A percentile compares a stretch with the other conserved stretches of the same genome.
These are phyloP conservation scores for Ennomos fuscantarius DNA, from an alignment of 2,888 invertebrate genomes.

Conservation along the genomic window DNA sequence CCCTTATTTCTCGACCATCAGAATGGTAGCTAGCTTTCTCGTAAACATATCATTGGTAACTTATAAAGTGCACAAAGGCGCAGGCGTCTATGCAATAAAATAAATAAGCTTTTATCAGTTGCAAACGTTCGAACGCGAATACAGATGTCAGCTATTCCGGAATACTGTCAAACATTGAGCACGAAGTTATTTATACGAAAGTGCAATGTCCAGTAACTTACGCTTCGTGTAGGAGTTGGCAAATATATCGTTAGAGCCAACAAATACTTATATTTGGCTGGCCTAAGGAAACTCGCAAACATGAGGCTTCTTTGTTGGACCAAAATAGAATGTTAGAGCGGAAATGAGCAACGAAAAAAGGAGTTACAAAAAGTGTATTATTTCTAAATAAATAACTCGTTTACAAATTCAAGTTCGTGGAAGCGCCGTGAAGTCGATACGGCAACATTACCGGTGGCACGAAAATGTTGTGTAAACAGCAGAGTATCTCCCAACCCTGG, in stretches of 20 bases:
- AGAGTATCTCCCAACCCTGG: constrained; percentile 68
- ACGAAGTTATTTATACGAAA: constrained; percentile 38
- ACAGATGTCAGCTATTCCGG: constrained; percentile 41
- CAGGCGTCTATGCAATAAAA: constrained; percentile 65
- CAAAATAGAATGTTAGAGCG: constrained; percentile 14
- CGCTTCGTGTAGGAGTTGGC: constrained; percentile 34
- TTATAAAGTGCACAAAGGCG: constrained; percentile 52
- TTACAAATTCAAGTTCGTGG: constrained; percentile 66
- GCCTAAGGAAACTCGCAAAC: constrained; percentile 17
- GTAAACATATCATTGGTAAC: constrained; percentile 58
- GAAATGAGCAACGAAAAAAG: constrained; percentile 26
- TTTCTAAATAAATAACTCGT: constrained; percentile 46
- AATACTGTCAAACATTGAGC: constrained; percentile 40
- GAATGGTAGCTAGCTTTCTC: constrained; percentile 43
- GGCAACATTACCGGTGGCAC: constrained; percentile 58
- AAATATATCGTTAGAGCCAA: constrained; percentile 33
- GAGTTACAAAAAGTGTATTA: constrained; percentile 31
- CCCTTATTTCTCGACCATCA: constrained; percentile 35
- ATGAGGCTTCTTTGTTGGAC: constrained; percentile 12
- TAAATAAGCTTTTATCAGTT: constrained; percentile 56
- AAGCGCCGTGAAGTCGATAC: constrained; percentile 66
- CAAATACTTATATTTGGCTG: constrained; percentile 24
- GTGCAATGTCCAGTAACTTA: constrained; percentile 41
- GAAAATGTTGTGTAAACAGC: constrained; percentile 80
- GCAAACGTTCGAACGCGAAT: constrained; percentile 38